These are phyloP conservation scores for Lycodopsis pacificus DNA, from an alignment of 2,797 vertebrate species.

Conservation along the genomic window DNA sequence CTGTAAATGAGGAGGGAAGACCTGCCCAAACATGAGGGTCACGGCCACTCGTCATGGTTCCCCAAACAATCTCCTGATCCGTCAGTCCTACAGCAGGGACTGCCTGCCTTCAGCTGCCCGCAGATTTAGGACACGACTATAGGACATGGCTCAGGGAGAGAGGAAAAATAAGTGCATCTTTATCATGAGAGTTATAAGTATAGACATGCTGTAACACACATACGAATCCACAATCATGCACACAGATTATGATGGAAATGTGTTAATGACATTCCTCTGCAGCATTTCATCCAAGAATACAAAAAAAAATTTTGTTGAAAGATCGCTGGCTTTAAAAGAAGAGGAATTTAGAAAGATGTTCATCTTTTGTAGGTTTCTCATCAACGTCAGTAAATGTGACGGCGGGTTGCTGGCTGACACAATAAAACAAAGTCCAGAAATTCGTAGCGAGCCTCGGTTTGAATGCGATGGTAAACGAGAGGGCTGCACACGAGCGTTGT, in stretches of 20 bases:
- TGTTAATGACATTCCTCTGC: not conserved
- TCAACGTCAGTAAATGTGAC: constrained; percentile 11
- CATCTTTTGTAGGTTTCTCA: constrained; percentile 13
- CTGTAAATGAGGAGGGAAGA: constrained; percentile 31
- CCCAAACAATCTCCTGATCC: constrained; percentile 33
- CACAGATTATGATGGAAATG: not conserved
- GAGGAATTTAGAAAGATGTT: not conserved
- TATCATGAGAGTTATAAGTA: not conserved
- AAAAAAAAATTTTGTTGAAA: not conserved
- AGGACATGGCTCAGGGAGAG: constrained; percentile 23
- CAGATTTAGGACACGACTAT: constrained; percentile 14
- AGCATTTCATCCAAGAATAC: not conserved
- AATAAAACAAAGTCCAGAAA: constrained; percentile 11
- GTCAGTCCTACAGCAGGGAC: constrained; percentile 21
- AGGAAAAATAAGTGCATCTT: not conserved
- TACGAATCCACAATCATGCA: not conserved
- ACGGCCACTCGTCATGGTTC: constrained; percentile 41
- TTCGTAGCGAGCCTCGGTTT: not conserved
- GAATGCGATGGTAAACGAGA: constrained; percentile 31
- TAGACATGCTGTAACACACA: not conserved
- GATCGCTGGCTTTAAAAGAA: not conserved
- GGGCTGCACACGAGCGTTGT: constrained; percentile 40
- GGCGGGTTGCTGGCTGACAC: not conserved
- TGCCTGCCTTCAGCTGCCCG: constrained; percentile 28
- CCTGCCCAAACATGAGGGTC: constrained; percentile 30